Conservation (phyloP, 1,140 invertebrate genomes). For the Drosophila albomicans region DNA sequence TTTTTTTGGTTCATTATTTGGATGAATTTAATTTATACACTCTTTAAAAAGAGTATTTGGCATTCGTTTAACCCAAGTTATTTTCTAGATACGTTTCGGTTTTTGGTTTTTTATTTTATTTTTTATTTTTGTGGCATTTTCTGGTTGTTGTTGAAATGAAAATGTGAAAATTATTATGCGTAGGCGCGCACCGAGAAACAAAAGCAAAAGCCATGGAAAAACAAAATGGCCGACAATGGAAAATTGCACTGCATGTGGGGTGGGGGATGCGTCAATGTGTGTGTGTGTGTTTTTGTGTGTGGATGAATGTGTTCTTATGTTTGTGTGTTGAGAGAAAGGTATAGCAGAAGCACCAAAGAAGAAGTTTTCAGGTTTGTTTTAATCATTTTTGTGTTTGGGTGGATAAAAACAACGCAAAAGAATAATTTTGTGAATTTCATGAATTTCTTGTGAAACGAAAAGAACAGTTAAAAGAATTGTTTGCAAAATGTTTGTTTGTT, state of each 20-base stretch:
- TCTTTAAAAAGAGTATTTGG: neutral
- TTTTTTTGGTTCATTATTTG: neutral
- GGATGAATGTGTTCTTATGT: conserved; percentile 22
- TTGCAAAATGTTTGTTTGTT: conserved; percentile 33
- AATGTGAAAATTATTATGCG: conserved; percentile 74
- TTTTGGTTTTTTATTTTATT: conserved; percentile 23
- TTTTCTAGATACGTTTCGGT: neutral
- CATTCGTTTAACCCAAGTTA: neutral
- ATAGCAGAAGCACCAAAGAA: conserved; percentile 59
- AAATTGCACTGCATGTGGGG: conserved; percentile 42
- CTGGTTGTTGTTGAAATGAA: conserved; percentile 53
- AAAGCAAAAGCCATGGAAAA: conserved; percentile 53
- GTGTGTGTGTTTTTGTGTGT: conserved; percentile 9
- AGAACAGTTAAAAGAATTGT: conserved; percentile 30
- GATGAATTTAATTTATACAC: neutral
- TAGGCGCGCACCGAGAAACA: conserved; percentile 57
- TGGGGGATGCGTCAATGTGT: neutral
- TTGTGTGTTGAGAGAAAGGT: conserved; percentile 22
- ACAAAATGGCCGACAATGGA: conserved; percentile 73
- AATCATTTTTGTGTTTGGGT: conserved; percentile 8
- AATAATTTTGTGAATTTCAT: conserved; percentile 40
- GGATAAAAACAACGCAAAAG: conserved; percentile 40
- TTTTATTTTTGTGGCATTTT: conserved; percentile 24
- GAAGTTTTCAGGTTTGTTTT: conserved; percentile 43
- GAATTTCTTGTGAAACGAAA: conserved; percentile 36